Base-by-base conservation (phyloP, 2,797 vertebrate genomes). In the Gouania willdenowi region DNA sequence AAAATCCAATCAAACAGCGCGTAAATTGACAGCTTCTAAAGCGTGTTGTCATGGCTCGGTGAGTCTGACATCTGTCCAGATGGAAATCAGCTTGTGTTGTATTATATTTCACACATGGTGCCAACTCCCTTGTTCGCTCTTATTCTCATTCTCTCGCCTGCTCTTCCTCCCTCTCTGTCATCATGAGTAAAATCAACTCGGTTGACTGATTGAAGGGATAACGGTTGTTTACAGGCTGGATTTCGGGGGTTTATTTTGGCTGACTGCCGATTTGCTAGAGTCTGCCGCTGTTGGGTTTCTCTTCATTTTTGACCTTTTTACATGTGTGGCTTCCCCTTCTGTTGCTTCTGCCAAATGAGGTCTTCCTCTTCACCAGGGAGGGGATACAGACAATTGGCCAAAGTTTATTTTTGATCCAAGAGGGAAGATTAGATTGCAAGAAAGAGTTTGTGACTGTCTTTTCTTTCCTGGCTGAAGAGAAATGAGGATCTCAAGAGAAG, bases 81-180 rank as follows among this genome's bases (percentile, higher is more conserved):
- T 81, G 82, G 74, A 63, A 70, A 84, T 75, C 53, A 55, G 59
- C 68, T 86, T 64, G 64, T 42, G 68, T 70, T 67, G 71, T 69
- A 67, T 80, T 76, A 61, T 60, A 38, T 82, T 83, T 76, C 68
- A 32, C 55, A 4, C 33, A 12, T 32, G 5, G 35, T 65, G 64
- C 66, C 69, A 76, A 55, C 42, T 55, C 52, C 53, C 30, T 51
- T 31, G 8, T 41, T 23, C 36, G 0, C 41, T 43, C 36, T n/a
- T n/a, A n/a, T n/a, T 11, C 31, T 55, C 9, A 52, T 54, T 39
- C 33, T 38, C 53, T 30, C 5, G 1, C 34, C 42, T 42, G 9
- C 39, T 10, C 48, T 11, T 19, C 10, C 52, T 13, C 21, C 9
- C 55, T 35, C 48, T 4, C 32, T 46, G 59, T 74, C 69, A 63